phyloP scores from a whole-genome alignment of 2,113 vertebrate genomes.

The Poecile atricapillus region DNA sequence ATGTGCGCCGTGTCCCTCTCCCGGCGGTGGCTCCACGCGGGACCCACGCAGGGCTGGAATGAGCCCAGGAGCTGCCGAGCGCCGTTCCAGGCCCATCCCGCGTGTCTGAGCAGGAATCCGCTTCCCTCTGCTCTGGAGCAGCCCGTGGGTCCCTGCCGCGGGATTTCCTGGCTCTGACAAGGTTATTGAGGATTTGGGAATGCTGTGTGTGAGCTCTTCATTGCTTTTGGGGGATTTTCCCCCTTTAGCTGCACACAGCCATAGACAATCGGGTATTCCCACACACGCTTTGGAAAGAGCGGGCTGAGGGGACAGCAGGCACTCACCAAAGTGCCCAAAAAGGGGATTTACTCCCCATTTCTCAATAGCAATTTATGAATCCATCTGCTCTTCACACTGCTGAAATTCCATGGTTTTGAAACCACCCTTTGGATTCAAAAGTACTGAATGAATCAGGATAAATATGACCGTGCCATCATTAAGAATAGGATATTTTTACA shows the following conservation, averaged over 20 bases:
- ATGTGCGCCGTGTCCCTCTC: background rate
- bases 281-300: background rate
- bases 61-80: background rate
- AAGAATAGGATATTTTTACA: background rate
- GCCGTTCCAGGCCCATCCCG: fast-evolving
- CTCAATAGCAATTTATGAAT: background rate
- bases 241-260: fast-evolving
- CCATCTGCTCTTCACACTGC: fast-evolving
- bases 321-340: background rate
- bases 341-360: background rate
- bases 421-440: background rate
- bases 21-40: no score
- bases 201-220: fast-evolving
- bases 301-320: background rate
- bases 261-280: background rate
- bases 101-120: background rate
- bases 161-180: background rate
- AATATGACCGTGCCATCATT: fast-evolving
- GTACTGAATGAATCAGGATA: no score
- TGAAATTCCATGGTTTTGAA: background rate
- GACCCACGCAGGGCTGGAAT: no score
- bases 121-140: background rate
- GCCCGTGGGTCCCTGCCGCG: background rate
- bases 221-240: fast-evolving
- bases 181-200: fast-evolving